Evolutionary conservation across 2,797 vertebrate species (phyloP).

Genomic region (Brotula barbata): DNA sequence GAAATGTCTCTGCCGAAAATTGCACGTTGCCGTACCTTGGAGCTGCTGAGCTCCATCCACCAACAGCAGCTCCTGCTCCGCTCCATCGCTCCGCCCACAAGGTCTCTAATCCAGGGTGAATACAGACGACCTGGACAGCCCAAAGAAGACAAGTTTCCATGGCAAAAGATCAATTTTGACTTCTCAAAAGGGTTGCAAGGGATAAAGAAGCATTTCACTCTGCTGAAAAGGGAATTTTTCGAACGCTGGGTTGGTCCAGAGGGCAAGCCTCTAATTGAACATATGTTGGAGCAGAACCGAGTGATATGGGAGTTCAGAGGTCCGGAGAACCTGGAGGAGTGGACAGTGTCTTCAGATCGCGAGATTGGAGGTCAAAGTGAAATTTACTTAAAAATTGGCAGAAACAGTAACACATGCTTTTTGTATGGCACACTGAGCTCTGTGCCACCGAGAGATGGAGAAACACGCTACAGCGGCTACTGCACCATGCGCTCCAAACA

Average conservation of each 20-base stretch:
- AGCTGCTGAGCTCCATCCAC: conserved; percentile 48
- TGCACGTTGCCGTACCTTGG: conserved; percentile 37
- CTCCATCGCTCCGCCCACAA: conserved; percentile 34
- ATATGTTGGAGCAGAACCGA: conserved; percentile 85
- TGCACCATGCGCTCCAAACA: conserved; percentile 85
- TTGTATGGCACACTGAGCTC: conserved; percentile 87
- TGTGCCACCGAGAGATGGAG: conserved; percentile 84
- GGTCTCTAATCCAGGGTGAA: conserved; percentile 51
- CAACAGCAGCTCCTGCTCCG: conserved; percentile 32
- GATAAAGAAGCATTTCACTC: conserved; percentile 79
- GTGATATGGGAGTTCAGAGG: conserved; percentile 90
- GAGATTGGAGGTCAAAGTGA: conserved; percentile 92
- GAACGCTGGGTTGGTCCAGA: conserved; percentile 76
- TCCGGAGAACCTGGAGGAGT: conserved; percentile 85
- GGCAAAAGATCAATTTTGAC: conserved; percentile 77
- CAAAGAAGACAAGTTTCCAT: conserved; percentile 70
- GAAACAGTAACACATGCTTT: conserved; percentile 84
- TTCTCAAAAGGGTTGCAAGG: conserved; percentile 81
- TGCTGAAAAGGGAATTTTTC: conserved; percentile 80
- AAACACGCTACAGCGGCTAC: conserved; percentile 91
- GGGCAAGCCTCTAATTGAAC: conserved; percentile 73
- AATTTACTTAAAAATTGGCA: conserved; percentile 81
- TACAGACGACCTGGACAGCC: conserved; percentile 84
- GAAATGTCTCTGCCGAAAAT: conserved; percentile 60
- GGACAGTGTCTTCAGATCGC: conserved; percentile 87